phyloP scores from a whole-genome alignment of 2,113 vertebrate genomes.

The Elephas maximus region DNA sequence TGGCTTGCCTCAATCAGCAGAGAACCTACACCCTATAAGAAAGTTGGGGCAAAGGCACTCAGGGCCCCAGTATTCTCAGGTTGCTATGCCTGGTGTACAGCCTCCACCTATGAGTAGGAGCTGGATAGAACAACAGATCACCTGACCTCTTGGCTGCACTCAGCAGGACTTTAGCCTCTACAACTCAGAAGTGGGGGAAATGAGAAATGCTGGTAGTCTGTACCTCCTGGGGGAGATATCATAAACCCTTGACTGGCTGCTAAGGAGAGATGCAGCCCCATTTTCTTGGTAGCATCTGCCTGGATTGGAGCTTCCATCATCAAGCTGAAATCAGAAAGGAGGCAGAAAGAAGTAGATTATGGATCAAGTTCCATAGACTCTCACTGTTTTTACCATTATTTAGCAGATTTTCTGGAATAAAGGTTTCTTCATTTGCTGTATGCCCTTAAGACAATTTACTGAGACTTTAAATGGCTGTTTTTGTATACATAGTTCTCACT shows the following conservation, averaged over 20 bases:
- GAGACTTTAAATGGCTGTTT: not conserved
- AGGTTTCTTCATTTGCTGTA: slow-evolving; percentile 7
- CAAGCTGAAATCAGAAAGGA: not conserved
- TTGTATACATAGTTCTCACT: not conserved
- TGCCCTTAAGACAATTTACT: not conserved
- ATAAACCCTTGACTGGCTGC: not conserved
- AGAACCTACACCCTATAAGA: not conserved
- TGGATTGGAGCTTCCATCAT: not conserved
- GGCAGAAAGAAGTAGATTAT: not conserved
- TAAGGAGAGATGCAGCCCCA: not conserved
- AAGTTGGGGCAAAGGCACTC: not conserved
- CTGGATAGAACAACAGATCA: not conserved
- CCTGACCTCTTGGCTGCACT: not conserved
- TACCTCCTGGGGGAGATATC: too few species aligned
- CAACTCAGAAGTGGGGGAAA: not conserved
- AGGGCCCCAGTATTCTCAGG: not conserved
- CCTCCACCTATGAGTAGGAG: not conserved
- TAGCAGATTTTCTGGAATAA: slow-evolving; percentile 15
- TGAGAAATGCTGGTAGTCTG: not conserved
- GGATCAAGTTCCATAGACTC: not conserved
- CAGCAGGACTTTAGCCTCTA: not conserved
- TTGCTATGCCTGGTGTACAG: not conserved
- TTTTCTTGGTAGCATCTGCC: not conserved
- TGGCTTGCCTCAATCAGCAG: not conserved
- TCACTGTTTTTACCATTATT: not conserved